Conservation (phyloP, 2,113 vertebrate species). For the Bubo bubo region DNA sequence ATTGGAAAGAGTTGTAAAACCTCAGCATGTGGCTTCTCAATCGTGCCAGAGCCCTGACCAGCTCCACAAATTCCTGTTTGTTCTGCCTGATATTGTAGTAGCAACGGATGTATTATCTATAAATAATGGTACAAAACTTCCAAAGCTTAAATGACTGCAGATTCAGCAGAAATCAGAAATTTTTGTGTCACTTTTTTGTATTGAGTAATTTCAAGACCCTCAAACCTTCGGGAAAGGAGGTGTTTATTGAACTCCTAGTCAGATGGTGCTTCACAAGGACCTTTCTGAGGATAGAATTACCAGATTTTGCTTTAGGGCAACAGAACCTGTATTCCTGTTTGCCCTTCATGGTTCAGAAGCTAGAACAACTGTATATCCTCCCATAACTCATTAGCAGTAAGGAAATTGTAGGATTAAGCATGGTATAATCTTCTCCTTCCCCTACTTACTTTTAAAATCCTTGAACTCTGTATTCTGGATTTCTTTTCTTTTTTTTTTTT, state of each 20-base stretch:
- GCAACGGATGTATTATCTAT: neutral
- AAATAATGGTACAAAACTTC: neutral
- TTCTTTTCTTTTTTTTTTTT: neutral
- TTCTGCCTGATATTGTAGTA: neutral
- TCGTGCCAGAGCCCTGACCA: neutral
- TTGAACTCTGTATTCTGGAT: neutral
- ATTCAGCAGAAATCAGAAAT: neutral
- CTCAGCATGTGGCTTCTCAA: neutral
- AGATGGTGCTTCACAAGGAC: neutral
- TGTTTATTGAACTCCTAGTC: neutral
- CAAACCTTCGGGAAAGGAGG: neutral
- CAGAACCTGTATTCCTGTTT: neutral
- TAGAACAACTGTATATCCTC: neutral
- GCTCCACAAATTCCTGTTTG: neutral
- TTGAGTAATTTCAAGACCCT: neutral
- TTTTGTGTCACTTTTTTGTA: neutral
- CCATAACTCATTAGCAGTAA: conserved; percentile 17
- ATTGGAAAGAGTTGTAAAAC: neutral
- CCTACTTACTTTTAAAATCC: neutral
- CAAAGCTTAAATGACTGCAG: neutral
- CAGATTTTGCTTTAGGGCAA: neutral
- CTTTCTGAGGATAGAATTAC: neutral
- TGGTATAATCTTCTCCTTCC: neutral
- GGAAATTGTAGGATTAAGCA: conserved; percentile 16
- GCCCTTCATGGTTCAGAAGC: neutral